Evolutionary conservation across 2,888 invertebrate species (phyloP).

Genomic region (Limenitis arthemis): DNA sequence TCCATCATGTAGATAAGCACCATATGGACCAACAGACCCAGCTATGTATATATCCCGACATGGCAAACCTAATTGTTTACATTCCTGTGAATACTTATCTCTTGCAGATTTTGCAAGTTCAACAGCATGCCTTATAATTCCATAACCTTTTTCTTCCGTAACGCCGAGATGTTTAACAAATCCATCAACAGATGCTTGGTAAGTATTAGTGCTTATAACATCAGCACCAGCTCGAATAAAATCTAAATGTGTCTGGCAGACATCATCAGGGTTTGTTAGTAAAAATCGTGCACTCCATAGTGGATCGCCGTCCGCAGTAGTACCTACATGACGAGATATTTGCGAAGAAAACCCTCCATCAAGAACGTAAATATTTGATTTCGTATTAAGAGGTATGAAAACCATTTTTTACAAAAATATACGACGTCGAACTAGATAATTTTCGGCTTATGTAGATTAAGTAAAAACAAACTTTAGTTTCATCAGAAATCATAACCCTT

Average conservation of each 20-base stretch:
- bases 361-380: slow-evolving; percentile 48
- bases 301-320: slow-evolving; percentile 84
- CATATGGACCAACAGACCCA: slow-evolving; percentile 94
- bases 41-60: slow-evolving; percentile 74
- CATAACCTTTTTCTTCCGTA: slow-evolving; percentile 75
- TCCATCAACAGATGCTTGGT: slow-evolving; percentile 86
- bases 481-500: too few relatives aligned
- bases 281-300: slow-evolving; percentile 90
- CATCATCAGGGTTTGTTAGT: slow-evolving; percentile 81
- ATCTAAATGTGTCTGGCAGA: slow-evolving; percentile 84
- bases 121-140: slow-evolving; percentile 81
- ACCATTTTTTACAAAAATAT: slow-evolving; percentile 13
- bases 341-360: slow-evolving; percentile 88
- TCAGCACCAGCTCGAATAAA: slow-evolving; percentile 90
- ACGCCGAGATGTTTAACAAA: slow-evolving; percentile 81
- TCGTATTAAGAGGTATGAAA: neutral
- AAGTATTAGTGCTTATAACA: slow-evolving; percentile 88
- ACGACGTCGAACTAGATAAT: slow-evolving; percentile 6
- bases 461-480: too few relatives aligned
- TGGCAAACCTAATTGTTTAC: slow-evolving; percentile 30
- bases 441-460: too few relatives aligned
- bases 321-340: slow-evolving; percentile 78
- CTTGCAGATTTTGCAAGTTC: slow-evolving; percentile 79
- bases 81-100: slow-evolving; percentile 69
- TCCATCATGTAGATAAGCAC: slow-evolving; percentile 88